Percentiles rank a stretch among this genome's conserved stretches.
These are phyloP conservation scores for Zonitis immaculata DNA, from an alignment of 2,888 invertebrate genomes.

Conservation along the genomic window DNA sequence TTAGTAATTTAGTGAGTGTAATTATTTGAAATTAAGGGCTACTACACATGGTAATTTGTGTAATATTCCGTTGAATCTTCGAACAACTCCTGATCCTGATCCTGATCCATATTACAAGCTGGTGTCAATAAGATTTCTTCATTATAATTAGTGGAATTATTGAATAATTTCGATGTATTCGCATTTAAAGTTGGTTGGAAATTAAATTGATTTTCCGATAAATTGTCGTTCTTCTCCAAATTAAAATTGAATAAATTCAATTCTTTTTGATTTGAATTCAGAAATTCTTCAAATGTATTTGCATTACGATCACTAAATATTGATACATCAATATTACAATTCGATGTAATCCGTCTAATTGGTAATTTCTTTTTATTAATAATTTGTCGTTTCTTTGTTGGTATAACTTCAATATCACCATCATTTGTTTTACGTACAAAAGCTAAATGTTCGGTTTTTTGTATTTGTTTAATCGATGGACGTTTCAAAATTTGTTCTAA, in stretches of 20 bases:
- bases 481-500: slow-evolving; percentile 33
- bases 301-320: slow-evolving; percentile 29
- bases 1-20: too few species aligned
- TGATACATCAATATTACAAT: slow-evolving; percentile 17
- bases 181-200: not conserved
- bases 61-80: not conserved
- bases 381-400: slow-evolving; percentile 15
- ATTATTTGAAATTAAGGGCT: too few species aligned
- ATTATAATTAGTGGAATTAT: not conserved
- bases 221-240: not conserved
- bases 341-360: slow-evolving; percentile 13
- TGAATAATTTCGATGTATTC: not conserved
- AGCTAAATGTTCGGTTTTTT: slow-evolving; percentile 34
- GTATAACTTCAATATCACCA: slow-evolving; percentile 34
- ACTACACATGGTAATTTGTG: not conserved
- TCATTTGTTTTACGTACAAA: slow-evolving; percentile 31
- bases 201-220: not conserved
- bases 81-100: not conserved
- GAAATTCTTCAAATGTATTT: slow-evolving; percentile 30
- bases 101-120: not conserved
- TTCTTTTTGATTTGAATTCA: slow-evolving; percentile 25
- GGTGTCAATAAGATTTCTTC: not conserved
- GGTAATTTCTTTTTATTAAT: slow-evolving; percentile 12
- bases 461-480: slow-evolving; percentile 37
- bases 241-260: not conserved